Base-by-base conservation (phyloP, 2,888 invertebrate genomes). In the Rambutsinella grinnellia region DNA sequence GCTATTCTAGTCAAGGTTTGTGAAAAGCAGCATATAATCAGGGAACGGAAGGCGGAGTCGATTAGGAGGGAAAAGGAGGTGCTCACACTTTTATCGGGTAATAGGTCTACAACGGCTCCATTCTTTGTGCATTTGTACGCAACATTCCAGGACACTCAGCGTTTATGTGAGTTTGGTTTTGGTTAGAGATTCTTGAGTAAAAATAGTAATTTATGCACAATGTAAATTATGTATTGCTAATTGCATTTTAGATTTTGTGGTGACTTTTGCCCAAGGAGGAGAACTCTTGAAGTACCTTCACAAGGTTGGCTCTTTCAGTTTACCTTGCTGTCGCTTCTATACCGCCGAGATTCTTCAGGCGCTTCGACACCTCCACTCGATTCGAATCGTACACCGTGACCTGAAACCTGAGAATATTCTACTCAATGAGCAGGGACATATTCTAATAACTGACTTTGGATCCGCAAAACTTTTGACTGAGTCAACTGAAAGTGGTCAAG, bases 381-480 rank as follows among this genome's bases (percentile, higher is more conserved):
- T 94, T 84, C 93, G 93, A 80, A 93, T 99, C 80, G 93, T 98
- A 85, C 99, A 99, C 88, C 92, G 97, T 24, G 81, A 81, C 60
- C 62, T 79, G 17, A 79, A 82, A 70, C 99, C 99, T 5, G 97
- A 99, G 88, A 99, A 99, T 88, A 96, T 99, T 84, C 89, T 99
- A 60, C 88, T 99, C 83, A 95, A 94, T 87, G 95, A 96, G 86
- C 92, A 94, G 84, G 97, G 98, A 94, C 99, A 99, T 88, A 93
- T 98, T 82, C 90, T 95, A 85, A 93, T 99, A 78, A 96, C 97
- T 53, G 99, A 99, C 88, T 99, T 99, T 87, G 99, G 99, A 58
- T 96, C 97, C 65, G 94, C 96, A 1, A 97, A 96, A 88, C 93
- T 96, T 28, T n/a, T 75, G 23, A 8, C 27, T 13, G 26, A 44